phyloP scores from a whole-genome alignment of 2,888 invertebrate genomes.

The Agriotes lineatus region DNA sequence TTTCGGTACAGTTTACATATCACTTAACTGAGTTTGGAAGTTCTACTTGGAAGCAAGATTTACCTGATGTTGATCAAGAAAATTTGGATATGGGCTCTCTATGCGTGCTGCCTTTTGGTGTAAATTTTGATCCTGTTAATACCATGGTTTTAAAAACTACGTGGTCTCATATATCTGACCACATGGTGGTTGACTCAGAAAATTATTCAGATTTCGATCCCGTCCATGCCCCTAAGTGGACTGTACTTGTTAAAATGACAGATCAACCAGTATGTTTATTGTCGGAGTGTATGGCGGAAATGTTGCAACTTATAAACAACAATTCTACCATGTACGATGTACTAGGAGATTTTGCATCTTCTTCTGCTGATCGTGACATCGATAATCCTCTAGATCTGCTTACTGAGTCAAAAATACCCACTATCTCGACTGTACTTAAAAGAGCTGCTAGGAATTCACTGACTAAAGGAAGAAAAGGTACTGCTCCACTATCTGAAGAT shows the following conservation, averaged over 20 bases:
- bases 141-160: constrained; percentile 83
- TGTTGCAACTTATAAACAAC: constrained; percentile 75
- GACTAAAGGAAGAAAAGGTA: constrained; percentile 66
- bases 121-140: constrained; percentile 84
- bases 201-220: constrained; percentile 92
- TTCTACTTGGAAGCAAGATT: constrained; percentile 74
- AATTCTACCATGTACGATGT: constrained; percentile 68
- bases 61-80: constrained; percentile 70
- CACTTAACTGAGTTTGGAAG: constrained; percentile 66
- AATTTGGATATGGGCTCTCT: constrained; percentile 68
- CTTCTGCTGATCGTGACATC: constrained; percentile 57
- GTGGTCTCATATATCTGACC: constrained; percentile 90
- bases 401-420: constrained; percentile 82
- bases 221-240: constrained; percentile 84
- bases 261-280: constrained; percentile 82
- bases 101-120: constrained; percentile 84
- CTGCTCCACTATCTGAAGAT: constrained; percentile 83
- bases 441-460: constrained; percentile 69
- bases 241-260: constrained; percentile 74
- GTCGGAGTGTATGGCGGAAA: constrained; percentile 80
- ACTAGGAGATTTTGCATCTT: constrained; percentile 68
- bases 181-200: constrained; percentile 88
- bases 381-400: constrained; percentile 77
- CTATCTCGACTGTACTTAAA: constrained; percentile 71
- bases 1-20: constrained; percentile 84